Evolutionary conservation across 2,888 invertebrate genomes (phyloP).

Genomic region (Lapara coniferarum): DNA sequence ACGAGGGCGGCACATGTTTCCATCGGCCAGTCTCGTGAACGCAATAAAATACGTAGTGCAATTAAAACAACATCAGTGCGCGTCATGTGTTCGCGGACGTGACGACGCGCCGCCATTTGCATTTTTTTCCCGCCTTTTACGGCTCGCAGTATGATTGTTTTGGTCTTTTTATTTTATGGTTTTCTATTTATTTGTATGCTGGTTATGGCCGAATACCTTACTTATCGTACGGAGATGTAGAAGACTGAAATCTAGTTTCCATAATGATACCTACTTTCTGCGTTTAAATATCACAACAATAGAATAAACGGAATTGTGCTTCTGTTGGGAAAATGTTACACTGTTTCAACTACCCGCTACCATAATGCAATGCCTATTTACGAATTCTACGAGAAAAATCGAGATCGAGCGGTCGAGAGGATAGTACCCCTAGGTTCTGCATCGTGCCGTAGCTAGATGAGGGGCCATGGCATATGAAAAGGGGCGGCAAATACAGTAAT

Average conservation of each 20-base stretch:
- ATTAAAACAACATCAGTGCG: conserved; percentile 63
- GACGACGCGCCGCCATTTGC: conserved; percentile 67
- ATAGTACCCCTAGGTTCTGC: no score
- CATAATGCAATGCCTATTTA: no score
- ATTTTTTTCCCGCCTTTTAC: conserved; percentile 61
- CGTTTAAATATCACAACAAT: no score
- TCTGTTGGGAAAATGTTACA: not conserved
- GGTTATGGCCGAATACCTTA: not conserved
- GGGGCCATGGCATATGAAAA: no score
- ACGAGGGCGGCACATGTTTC: conserved; percentile 15
- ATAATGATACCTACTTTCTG: no score
- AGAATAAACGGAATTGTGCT: not conserved
- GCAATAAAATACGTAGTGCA: conserved; percentile 59
- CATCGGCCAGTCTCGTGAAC: conserved; percentile 27
- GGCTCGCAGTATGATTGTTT: conserved; percentile 2
- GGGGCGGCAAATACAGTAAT: no score
- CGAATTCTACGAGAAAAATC: no score
- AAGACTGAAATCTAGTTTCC: no score
- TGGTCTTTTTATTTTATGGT: not conserved
- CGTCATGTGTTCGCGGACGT: conserved; percentile 59
- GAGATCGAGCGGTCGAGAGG: no score
- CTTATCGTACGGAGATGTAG: no score
- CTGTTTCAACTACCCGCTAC: no score
- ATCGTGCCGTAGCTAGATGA: no score
- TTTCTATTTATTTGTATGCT: not conserved